These are phyloP conservation scores for Henricia sp. DNA, from an alignment of 53 echinoderm and acorn worm species.

Conservation along the genomic window DNA sequence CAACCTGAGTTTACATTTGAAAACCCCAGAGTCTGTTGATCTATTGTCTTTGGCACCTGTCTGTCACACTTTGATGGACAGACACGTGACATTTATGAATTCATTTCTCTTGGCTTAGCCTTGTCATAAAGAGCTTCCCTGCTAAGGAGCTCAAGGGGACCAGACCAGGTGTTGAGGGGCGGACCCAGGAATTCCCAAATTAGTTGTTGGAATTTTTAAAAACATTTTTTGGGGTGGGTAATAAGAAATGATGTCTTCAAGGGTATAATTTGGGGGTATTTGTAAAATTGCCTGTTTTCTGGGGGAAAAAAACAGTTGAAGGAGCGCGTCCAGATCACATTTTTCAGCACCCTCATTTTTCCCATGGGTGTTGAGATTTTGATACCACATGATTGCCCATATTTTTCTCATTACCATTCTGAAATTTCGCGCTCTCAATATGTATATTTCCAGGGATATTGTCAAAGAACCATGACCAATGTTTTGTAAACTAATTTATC, in stretches of 20 bases:
- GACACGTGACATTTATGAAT: slow-evolving; percentile 27
- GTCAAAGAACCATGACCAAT: too few species aligned
- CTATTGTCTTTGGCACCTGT: slow-evolving; percentile 35
- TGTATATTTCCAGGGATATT: too few species aligned
- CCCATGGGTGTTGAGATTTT: too few species aligned
- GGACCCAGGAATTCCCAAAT: not conserved
- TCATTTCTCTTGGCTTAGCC: not conserved
- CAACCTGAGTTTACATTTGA: slow-evolving; percentile 19
- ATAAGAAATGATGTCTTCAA: not conserved
- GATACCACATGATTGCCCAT: too few species aligned
- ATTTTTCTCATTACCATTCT: too few species aligned
- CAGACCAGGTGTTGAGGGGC: not conserved
- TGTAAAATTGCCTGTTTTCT: not conserved
- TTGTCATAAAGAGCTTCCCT: slow-evolving; percentile 17
- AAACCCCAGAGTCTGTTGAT: not conserved
- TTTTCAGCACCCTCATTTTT: too few species aligned
- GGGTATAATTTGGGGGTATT: too few species aligned
- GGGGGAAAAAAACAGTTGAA: too few species aligned
- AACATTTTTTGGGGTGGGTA: not conserved
- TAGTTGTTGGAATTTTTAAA: not conserved
- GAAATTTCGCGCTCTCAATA: too few species aligned
- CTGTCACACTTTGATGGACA: slow-evolving; percentile 24
- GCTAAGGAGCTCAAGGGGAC: not conserved
- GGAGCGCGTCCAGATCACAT: too few species aligned
- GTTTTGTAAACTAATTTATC: too few species aligned